These are phyloP conservation scores for Mamestra configurata DNA, from an alignment of 1,140 invertebrate species.

Conservation along the genomic window DNA sequence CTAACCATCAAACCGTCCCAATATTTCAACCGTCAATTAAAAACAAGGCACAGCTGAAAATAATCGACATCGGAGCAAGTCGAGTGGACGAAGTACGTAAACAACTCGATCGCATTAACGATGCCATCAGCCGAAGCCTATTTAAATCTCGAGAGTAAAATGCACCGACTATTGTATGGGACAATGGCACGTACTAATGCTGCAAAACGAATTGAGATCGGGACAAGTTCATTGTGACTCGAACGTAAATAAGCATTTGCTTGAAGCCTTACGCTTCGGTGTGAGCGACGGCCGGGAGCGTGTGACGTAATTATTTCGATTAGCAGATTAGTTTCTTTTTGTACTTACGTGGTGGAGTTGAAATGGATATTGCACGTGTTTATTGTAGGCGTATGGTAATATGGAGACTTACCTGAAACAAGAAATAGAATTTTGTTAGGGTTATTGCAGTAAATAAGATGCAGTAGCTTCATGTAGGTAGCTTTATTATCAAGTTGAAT, in stretches of 20 bases:
- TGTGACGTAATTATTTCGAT: slow-evolving; percentile 27
- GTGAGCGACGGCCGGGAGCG: slow-evolving; percentile 52
- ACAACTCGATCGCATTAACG: slow-evolving; percentile 63
- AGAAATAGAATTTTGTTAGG: not conserved
- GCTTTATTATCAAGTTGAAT: too few species aligned
- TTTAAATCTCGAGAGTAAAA: slow-evolving; percentile 68
- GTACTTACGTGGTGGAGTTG: slow-evolving; percentile 19
- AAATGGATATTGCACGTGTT: slow-evolving; percentile 10
- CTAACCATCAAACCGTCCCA: not conserved
- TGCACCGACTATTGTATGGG: slow-evolving; percentile 60
- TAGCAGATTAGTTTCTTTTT: slow-evolving; percentile 19
- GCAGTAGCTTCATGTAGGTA: too few species aligned
- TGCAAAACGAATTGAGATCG: slow-evolving; percentile 77
- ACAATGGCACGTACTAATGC: slow-evolving; percentile 76
- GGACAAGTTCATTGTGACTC: slow-evolving; percentile 76
- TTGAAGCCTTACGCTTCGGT: slow-evolving; percentile 57
- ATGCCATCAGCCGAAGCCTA: slow-evolving; percentile 60
- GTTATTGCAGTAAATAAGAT: too few species aligned
- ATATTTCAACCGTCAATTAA: slow-evolving; percentile 19
- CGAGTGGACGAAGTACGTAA: slow-evolving; percentile 42
- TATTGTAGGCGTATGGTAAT: not conserved
- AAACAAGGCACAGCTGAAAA: slow-evolving; percentile 2
- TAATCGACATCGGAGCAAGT: slow-evolving; percentile 29
- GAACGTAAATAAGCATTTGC: slow-evolving; percentile 83
- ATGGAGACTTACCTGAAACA: slow-evolving; percentile 37